Evolutionary conservation across 2,113 vertebrate species (phyloP), one percentile per base, ranked within the genome.

Genomic region (Thomomys bottae): DNA sequence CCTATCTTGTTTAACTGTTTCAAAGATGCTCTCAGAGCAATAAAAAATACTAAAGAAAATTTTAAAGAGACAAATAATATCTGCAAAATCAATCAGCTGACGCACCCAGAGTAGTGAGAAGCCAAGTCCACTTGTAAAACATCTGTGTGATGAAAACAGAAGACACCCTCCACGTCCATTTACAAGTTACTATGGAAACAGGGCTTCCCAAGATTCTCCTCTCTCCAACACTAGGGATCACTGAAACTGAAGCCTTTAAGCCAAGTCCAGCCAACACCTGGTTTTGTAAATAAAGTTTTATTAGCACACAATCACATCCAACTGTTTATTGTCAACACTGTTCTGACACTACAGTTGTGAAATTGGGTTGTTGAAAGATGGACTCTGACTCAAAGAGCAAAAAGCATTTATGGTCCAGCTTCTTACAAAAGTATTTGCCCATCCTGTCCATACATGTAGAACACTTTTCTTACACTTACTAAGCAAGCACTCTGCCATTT

Each of bases 11-110:
- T 94, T 79, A 95, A 95, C 87, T 85, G 26, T 32, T 42, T 84
- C 75, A 85, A 45, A 87, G 82, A 91, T 83, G 54, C 21, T 68
- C 42, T 82, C 66, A 40, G 87, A 71, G 42, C 28, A 84, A 90
- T 72, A 49, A n/a, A 49, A 82, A 79, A 75, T 0, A 76, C 64
- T 32, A 30, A 38, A 5, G 49, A 30, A 30, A n/a, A 42, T 36
- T 73, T 38, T 15, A 49, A 90, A 87, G 82, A 94, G 77, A 92
- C 89, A 95, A 79, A 91, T 80, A 94, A 61, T 8, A 14, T 90
- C 91, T 95, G 92, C 14, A 94, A 95, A 96, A 95, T 84, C 73
- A 24, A 92, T 94, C 91, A 94, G 2, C 34, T 84, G 87, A 87
- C 38, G 80, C 68, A 84, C 70, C 64, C 89, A 91, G 30, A 32